phyloP scores from a whole-genome alignment of 2,888 invertebrate species.

The Mimas tiliae region DNA sequence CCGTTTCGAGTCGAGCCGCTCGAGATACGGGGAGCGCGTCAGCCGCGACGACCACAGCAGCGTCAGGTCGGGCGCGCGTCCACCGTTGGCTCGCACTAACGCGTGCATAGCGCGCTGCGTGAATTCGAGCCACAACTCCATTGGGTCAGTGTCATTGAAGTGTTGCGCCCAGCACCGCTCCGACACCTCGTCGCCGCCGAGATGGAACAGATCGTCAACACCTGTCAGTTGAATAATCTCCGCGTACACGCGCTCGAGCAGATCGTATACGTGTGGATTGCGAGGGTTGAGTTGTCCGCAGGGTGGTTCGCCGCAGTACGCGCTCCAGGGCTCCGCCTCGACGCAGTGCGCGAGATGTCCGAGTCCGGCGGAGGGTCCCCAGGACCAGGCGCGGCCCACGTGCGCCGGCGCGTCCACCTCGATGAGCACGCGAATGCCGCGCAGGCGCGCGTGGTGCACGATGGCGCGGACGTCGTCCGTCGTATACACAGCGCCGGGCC shows the following conservation, averaged over 20 bases:
- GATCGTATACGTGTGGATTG: constrained; percentile 90
- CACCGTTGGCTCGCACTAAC: constrained; percentile 86
- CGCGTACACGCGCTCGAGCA: constrained; percentile 89
- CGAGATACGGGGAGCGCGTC: constrained; percentile 89
- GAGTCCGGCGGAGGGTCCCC: constrained; percentile 90
- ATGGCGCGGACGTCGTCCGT: constrained; percentile 89
- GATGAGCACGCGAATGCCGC: constrained; percentile 93
- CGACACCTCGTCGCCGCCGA: constrained; percentile 94
- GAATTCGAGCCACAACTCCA: constrained; percentile 92
- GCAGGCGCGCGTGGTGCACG: constrained; percentile 90
- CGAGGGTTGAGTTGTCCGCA: constrained; percentile 94
- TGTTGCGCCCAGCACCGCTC: constrained; percentile 91
- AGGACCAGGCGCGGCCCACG: constrained; percentile 94
- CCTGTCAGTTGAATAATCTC: constrained; percentile 90
- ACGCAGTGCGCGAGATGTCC: constrained; percentile 92
- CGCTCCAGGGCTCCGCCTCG: constrained; percentile 91
- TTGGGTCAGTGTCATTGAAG: constrained; percentile 90
- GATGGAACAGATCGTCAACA: constrained; percentile 91
- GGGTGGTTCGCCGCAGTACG: constrained; percentile 93
- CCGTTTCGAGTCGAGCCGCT: constrained; percentile 80
- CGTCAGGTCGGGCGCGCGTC: constrained; percentile 82
- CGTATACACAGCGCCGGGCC: constrained; percentile 90
- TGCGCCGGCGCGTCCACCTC: constrained; percentile 97
- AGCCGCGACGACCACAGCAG: constrained; percentile 91
- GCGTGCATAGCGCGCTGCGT: constrained; percentile 86